A percentile compares a stretch with the other conserved stretches of the same genome.
Evolutionary conservation across 2,113 vertebrate genomes (phyloP).

Genomic region (Polyodon spathula): DNA sequence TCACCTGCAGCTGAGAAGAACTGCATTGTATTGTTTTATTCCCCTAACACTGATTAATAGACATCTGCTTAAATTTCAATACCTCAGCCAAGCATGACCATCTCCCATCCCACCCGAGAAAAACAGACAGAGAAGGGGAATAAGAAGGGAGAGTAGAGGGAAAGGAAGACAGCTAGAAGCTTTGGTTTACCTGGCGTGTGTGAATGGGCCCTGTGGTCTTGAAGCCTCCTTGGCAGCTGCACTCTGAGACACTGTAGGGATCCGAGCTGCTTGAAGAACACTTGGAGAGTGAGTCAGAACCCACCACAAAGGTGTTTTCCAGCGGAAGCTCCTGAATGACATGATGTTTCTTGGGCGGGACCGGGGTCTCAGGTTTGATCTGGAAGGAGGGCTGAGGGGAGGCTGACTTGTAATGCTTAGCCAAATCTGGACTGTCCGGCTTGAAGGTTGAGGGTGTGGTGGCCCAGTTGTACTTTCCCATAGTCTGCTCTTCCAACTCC

Average conservation of each 20-base stretch:
- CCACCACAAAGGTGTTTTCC: constrained; percentile 97
- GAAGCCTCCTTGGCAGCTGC: constrained; percentile 91
- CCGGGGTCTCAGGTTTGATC: constrained; percentile 94
- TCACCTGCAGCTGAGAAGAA: constrained; percentile 13
- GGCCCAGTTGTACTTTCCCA: constrained; percentile 92
- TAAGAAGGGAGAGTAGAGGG: constrained; percentile 32
- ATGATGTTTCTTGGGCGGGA: constrained; percentile 93
- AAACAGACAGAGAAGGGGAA: constrained; percentile 43
- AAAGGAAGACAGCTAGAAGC: constrained; percentile 40
- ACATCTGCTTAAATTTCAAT: constrained; percentile 21
- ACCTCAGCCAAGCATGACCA: constrained; percentile 31
- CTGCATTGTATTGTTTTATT: constrained; percentile 8
- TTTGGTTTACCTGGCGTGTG: constrained; percentile 88
- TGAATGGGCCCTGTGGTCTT: constrained; percentile 85
- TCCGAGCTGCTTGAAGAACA: constrained; percentile 95
- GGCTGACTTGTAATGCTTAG: constrained; percentile 94
- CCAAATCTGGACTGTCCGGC: constrained; percentile 93
- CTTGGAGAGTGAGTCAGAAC: constrained; percentile 92
- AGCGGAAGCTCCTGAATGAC: constrained; percentile 97
- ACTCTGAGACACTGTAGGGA: constrained; percentile 95
- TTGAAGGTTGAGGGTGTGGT: constrained; percentile 92
- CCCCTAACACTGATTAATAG: constrained; percentile 25
- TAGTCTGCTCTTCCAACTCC: constrained; percentile 92
- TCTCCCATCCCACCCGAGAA: constrained; percentile 33
- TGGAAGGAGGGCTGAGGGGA: constrained; percentile 95